phyloP scores from a whole-genome alignment of 2,888 invertebrate genomes.

The Netelia inedita region DNA sequence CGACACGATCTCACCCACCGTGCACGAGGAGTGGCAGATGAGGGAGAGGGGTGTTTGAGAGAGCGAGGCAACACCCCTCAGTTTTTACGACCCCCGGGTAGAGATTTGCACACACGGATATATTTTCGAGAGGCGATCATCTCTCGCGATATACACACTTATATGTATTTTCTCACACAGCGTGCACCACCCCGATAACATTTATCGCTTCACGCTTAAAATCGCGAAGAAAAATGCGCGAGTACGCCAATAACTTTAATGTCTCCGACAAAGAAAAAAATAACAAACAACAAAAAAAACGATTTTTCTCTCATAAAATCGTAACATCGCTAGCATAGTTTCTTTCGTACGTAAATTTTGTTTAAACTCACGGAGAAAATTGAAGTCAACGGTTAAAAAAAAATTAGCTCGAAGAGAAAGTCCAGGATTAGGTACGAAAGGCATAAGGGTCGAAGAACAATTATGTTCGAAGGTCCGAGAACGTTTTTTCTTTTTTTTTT shows the following conservation, averaged over 20 bases:
- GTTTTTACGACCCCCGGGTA: conserved; percentile 19
- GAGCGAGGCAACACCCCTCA: neutral
- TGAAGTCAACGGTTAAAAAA: neutral
- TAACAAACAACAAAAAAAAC: neutral
- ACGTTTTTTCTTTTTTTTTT: too few relatives aligned
- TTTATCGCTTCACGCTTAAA: conserved; percentile 6
- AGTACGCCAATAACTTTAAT: neutral
- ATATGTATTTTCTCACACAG: neutral
- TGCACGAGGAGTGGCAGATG: conserved; percentile 3
- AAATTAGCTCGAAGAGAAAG: too few relatives aligned
- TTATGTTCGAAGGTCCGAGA: too few relatives aligned
- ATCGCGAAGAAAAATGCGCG: neutral
- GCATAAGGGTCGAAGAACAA: too few relatives aligned
- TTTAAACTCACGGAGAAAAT: neutral
- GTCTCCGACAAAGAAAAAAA: neutral
- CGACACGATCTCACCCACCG: conserved; percentile 78
- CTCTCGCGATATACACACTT: conserved; percentile 5
- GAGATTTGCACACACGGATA: conserved; percentile 32
- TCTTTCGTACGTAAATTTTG: neutral
- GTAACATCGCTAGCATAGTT: neutral
- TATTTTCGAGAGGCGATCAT: conserved; percentile 25
- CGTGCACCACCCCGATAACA: neutral
- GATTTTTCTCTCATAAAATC: neutral
- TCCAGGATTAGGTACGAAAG: too few relatives aligned
- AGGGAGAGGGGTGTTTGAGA: conserved; percentile 10